Conservation (phyloP, 1,140 invertebrate species). For the Lysiphlebus fabarum region DNA sequence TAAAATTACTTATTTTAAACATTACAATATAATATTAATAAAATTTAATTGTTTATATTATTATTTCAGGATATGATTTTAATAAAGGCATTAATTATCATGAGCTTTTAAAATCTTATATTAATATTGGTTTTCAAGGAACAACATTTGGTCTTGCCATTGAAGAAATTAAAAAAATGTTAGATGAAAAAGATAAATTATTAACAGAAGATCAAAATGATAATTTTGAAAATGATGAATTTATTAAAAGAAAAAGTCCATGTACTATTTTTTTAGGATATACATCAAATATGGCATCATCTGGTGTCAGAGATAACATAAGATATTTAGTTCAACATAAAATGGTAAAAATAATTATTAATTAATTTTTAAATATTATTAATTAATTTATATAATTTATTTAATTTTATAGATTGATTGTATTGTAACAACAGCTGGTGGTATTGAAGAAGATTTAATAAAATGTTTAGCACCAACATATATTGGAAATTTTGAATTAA, state of each 20-base stretch:
- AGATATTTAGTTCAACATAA: conserved; percentile 86
- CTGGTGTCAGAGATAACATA: conserved; percentile 89
- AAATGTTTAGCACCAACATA: conserved; percentile 96
- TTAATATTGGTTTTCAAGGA: conserved; percentile 90
- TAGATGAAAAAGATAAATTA: conserved; percentile 65
- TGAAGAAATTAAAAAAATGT: conserved; percentile 90
- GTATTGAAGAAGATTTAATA: conserved; percentile 98
- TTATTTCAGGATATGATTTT: conserved; percentile 79
- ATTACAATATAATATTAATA: neutral
- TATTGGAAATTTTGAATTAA: conserved; percentile 85
- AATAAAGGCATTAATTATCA: conserved; percentile 88
- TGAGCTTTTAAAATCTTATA: conserved; percentile 77
- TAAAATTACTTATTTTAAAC: conserved; percentile 7
- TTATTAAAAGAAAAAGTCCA: conserved; percentile 71
- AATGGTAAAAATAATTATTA: conserved; percentile 59
- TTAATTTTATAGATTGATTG: conserved; percentile 73
- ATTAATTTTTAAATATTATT: conserved; percentile 4
- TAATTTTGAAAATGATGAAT: conserved; percentile 71
- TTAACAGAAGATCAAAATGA: conserved; percentile 66
- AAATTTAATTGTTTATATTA: conserved; percentile 9
- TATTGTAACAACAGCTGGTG: conserved; percentile 96
- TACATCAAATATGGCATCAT: conserved; percentile 97
- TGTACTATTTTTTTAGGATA: conserved; percentile 98
- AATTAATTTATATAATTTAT: conserved; percentile 11
- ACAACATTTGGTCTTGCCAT: conserved; percentile 91